Base-by-base conservation (phyloP, 2,797 vertebrate genomes). In the Sebastes kiyomatsui region DNA sequence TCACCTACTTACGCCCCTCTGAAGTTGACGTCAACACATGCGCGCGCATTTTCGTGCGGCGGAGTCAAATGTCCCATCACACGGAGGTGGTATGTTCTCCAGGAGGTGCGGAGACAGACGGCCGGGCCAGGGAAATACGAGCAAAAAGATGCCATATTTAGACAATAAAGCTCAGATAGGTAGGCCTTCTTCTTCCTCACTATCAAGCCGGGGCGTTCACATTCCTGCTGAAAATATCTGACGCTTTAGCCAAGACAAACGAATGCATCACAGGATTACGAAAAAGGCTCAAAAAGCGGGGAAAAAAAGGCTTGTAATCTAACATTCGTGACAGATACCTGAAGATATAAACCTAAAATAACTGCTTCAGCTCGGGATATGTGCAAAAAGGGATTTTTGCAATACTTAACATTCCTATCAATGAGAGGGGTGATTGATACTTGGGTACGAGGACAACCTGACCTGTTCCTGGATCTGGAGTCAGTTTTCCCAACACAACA, bases 361-460 rank as follows among this genome's bases (percentile, higher is more conserved):
- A 61, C 23, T 7, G 22, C 4, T 77, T 67, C 30, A 76, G 74
- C 70, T 74, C 25, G 16, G 70, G 62, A 80, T 72, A 18, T 62
- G 71, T 16, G 28, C 54, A 68, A 76, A 0, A 0, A 0, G 42
- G 70, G 59, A 89, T 88, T 84, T 83, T 81, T 92, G 75, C 71
- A 85, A 92, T 84, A 64, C 70, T 87, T 72, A 86, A 91, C 88
- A 92, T 92, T 91, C 90, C 84, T 75, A 32, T 71, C 65, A 54
- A 76, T 77, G 72, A 83, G 58, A 54, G 32, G 61, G 8, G 42
- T 46, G 89, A 86, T 76, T 68, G 81, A 90, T 84, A 75, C 60
- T 32, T 11, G 2, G 55, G 62, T 52, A 58, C 2, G n/a, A 87
- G 67, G 35, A 32, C 12, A 10, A 67, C 22, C 80, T n/a, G 80